Percentiles rank a stretch among this genome's conserved stretches.
phyloP scores from a whole-genome alignment of 2,797 vertebrate genomes.

The Notolabrus celidotus region DNA sequence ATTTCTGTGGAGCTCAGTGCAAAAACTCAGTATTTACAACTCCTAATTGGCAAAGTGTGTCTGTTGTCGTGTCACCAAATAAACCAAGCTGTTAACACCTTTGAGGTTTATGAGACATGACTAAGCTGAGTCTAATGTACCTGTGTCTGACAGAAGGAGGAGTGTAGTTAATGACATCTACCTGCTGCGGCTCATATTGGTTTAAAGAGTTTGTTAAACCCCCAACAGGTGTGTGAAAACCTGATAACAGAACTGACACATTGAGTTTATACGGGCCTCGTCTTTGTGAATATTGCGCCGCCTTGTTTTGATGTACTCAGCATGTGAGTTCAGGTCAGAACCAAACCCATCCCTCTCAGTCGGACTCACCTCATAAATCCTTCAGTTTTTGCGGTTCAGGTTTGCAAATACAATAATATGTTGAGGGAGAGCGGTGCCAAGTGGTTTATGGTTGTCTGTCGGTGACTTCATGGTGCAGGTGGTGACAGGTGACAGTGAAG shows the following conservation, averaged over 20 bases:
- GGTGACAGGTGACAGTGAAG: constrained; percentile 68
- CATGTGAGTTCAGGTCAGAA: constrained; percentile 64
- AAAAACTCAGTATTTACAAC: constrained; percentile 50
- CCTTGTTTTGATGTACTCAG: constrained; percentile 53
- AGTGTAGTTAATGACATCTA: constrained; percentile 61
- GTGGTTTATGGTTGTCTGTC: constrained; percentile 61
- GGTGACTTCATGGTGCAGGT: constrained; percentile 51
- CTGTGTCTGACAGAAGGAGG: constrained; percentile 56
- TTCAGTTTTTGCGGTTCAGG: constrained; percentile 52
- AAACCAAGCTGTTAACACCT: constrained; percentile 65
- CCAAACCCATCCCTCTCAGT: constrained; percentile 61
- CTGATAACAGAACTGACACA: constrained; percentile 64
- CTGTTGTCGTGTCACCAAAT: constrained; percentile 70
- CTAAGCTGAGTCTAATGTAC: constrained; percentile 62
- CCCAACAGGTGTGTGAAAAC: constrained; percentile 21
- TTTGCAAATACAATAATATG: constrained; percentile 55
- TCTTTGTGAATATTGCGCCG: constrained; percentile 49
- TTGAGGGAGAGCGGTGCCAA: constrained; percentile 51
- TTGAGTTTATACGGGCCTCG: constrained; percentile 57
- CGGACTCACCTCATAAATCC: constrained; percentile 70
- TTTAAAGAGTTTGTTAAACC: constrained; percentile 20
- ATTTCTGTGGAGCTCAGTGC: constrained; percentile 20
- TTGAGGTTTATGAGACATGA: constrained; percentile 68
- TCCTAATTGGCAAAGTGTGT: constrained; percentile 61
- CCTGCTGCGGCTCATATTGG: constrained; percentile 35